Percentiles rank a stretch among this genome's conserved stretches.
phyloP scores from a whole-genome alignment of 1,140 invertebrate genomes.

The Ostrea edulis region DNA sequence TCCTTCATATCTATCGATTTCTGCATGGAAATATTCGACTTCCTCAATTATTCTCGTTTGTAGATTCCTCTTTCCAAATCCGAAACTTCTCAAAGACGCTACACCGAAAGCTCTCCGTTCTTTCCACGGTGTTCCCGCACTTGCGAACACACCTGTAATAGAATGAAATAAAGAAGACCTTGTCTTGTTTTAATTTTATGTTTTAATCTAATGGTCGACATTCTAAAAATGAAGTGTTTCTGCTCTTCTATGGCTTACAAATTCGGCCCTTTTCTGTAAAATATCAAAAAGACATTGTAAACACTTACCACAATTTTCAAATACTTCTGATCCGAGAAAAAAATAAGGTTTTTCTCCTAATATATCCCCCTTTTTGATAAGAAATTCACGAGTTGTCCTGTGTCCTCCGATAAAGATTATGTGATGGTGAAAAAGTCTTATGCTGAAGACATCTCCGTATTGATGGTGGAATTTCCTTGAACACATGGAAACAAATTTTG shows the following conservation, averaged over 20 bases:
- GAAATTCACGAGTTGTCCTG: not conserved
- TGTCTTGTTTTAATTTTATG: no score
- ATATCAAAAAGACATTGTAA: no score
- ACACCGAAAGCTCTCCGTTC: conserved; percentile 87
- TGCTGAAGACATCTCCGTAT: not conserved
- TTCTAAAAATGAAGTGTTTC: no score
- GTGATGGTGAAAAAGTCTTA: not conserved
- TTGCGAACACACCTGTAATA: conserved; percentile 9
- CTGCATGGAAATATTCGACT: not conserved
- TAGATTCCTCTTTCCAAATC: conserved; percentile 87
- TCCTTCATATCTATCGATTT: not conserved
- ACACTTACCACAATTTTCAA: not conserved
- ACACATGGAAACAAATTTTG: no score
- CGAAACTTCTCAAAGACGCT: conserved; percentile 85
- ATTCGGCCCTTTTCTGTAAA: no score
- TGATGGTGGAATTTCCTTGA: not conserved
- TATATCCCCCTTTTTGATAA: not conserved
- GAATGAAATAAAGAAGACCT: not conserved
- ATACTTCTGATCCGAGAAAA: not conserved
- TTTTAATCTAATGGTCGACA: no score
- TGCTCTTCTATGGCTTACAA: no score
- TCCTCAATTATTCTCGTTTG: conserved; percentile 84
- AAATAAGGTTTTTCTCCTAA: not conserved
- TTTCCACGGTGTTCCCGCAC: conserved; percentile 83
- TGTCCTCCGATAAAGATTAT: not conserved